Conservation (phyloP, 2,888 invertebrate species). For the Parasteatoda lunata region DNA sequence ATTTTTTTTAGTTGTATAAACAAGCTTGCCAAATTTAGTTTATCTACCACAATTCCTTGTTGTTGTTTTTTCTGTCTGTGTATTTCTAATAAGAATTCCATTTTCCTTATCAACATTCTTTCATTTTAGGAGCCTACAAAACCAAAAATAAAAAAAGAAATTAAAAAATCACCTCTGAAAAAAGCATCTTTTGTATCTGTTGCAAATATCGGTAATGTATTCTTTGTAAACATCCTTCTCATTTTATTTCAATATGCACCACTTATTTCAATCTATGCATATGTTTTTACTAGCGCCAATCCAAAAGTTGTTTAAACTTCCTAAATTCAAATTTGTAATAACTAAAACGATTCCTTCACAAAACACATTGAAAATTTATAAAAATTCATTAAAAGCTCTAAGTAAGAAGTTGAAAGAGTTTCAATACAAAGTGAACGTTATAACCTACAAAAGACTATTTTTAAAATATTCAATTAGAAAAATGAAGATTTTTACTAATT, state of each 20-base stretch:
- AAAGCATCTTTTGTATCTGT: neutral
- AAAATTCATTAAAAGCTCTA: too few relatives aligned
- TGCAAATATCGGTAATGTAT: slow-evolving; percentile 25
- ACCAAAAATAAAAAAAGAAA: slow-evolving; percentile 30
- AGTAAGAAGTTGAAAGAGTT: too few relatives aligned
- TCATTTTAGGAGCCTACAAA: slow-evolving; percentile 42
- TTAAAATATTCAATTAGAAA: too few relatives aligned
- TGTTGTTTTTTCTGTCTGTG: neutral
- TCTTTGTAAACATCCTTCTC: neutral
- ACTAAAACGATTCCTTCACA: too few relatives aligned
- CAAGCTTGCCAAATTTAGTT: too few relatives aligned
- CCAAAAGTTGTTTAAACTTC: neutral
- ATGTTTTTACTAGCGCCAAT: neutral
- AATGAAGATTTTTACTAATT: too few relatives aligned
- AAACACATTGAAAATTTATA: too few relatives aligned
- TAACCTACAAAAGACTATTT: too few relatives aligned
- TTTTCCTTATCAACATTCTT: neutral
- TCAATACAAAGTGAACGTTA: too few relatives aligned
- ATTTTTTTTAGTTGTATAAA: neutral
- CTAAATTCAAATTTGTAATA: too few relatives aligned
- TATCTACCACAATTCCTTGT: neutral
- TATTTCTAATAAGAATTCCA: neutral
- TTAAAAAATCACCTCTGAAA: slow-evolving; percentile 20
- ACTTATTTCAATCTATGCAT: neutral
- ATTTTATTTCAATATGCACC: neutral